Evolutionary conservation across 2,113 vertebrate genomes (phyloP).

Genomic region (Macquaria australasica): DNA sequence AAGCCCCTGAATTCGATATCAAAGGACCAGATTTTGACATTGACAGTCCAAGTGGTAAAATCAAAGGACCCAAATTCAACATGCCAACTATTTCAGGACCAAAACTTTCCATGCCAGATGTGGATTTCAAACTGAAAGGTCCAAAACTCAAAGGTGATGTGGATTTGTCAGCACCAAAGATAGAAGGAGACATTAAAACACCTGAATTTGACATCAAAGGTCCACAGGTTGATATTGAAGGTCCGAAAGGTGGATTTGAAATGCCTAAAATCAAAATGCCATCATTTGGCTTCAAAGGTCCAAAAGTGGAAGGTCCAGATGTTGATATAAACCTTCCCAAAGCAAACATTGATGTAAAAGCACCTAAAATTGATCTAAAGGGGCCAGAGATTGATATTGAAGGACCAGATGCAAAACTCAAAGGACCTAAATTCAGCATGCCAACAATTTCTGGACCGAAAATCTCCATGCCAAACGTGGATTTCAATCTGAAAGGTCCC

Average conservation of each 20-base stretch:
- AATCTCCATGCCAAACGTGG: background rate
- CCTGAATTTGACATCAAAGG: background rate
- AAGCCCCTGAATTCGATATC: no score
- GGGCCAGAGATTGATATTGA: background rate
- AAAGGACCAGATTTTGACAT: no score
- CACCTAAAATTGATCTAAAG: background rate
- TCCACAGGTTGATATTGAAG: background rate
- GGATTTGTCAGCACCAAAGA: constrained; percentile 33
- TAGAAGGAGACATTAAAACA: constrained; percentile 28
- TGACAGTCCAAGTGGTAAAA: background rate
- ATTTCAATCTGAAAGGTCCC: background rate
- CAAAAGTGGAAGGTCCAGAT: background rate
- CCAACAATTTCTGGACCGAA: background rate
- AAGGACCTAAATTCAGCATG: constrained; percentile 50
- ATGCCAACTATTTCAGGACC: constrained; percentile 17
- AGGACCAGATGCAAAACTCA: background rate
- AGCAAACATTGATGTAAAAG: constrained; percentile 12
- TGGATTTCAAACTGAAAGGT: constrained; percentile 26
- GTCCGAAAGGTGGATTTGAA: constrained; percentile 3
- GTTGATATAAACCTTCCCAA: background rate
- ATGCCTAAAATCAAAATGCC: constrained; percentile 50
- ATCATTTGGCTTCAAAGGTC: background rate
- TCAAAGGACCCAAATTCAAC: constrained; percentile 68
- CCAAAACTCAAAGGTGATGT: constrained; percentile 46
- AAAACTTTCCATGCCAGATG: constrained; percentile 13